These are phyloP conservation scores for Mesocentrotus franciscanus DNA, from an alignment of 53 echinoderm and acorn worm genomes.

Conservation along the genomic window DNA sequence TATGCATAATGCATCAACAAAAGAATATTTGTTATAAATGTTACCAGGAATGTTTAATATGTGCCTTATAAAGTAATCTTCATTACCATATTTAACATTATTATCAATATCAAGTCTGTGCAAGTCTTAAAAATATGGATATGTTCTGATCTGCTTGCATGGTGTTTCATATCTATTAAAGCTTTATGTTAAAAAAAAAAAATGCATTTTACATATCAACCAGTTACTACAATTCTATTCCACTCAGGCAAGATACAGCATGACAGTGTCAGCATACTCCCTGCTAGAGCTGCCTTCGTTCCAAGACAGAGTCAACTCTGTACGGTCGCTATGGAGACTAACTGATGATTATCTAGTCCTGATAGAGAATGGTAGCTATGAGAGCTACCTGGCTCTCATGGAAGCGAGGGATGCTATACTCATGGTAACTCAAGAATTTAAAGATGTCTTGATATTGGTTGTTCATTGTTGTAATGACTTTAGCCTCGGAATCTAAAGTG, in stretches of 20 bases:
- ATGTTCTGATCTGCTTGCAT: neutral
- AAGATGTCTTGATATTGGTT: neutral
- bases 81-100: too few relatives aligned
- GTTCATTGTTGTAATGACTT: neutral
- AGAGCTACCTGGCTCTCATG: conserved; percentile 82
- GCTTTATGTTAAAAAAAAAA: neutral
- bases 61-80: too few relatives aligned
- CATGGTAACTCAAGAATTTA: neutral
- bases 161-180: neutral
- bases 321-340: conserved; percentile 81
- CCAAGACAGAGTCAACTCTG: conserved; percentile 80
- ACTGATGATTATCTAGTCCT: conserved; percentile 86
- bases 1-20: neutral
- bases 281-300: conserved; percentile 82
- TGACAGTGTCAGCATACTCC: conserved; percentile 84
- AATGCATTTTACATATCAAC: neutral
- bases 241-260: conserved; percentile 75
- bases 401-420: conserved; percentile 90
- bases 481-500: neutral
- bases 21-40: neutral
- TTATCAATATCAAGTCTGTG: neutral
- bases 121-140: neutral
- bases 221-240: neutral
- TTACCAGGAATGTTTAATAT: too few relatives aligned
- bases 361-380: conserved; percentile 89